These are phyloP conservation scores for Sialis fuliginosa DNA, from an alignment of 2,888 invertebrate genomes.

Conservation along the genomic window DNA sequence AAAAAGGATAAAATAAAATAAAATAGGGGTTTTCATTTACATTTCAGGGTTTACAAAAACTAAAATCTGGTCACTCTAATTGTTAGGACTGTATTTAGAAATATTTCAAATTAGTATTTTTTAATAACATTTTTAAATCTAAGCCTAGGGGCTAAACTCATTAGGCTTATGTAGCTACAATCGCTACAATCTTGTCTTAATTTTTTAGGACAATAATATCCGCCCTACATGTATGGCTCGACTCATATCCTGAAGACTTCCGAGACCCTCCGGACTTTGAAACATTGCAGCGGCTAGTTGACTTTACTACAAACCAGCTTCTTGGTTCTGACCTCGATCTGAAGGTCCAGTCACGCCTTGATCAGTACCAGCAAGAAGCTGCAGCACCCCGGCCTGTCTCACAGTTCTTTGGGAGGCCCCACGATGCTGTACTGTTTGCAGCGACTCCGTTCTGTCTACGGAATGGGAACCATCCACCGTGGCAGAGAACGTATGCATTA, in stretches of 20 bases:
- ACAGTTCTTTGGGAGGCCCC: constrained; percentile 18
- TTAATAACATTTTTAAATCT: too few relatives aligned
- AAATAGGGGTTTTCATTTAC: too few relatives aligned
- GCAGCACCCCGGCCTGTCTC: constrained; percentile 21
- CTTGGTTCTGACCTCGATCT: constrained; percentile 73
- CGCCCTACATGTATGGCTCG: constrained; percentile 91
- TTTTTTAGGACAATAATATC: constrained; percentile 62
- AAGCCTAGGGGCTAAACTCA: too few relatives aligned
- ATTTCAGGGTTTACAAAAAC: too few relatives aligned
- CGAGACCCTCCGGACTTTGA: constrained; percentile 62
- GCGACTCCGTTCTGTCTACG: constrained; percentile 26
- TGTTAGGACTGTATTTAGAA: too few relatives aligned
- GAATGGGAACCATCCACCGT: constrained; percentile 23
- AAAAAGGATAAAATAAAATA: too few relatives aligned
- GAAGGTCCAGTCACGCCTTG: constrained; percentile 59
- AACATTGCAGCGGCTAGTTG: constrained; percentile 63
- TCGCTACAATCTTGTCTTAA: background rate
- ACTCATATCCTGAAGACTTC: constrained; percentile 93
- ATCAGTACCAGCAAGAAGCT: constrained; percentile 43
- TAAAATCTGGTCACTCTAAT: too few relatives aligned
- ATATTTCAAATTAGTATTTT: too few relatives aligned
- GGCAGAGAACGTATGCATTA: constrained; percentile 50
- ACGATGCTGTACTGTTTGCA: constrained; percentile 21
- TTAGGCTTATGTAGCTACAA: constrained; percentile 3
- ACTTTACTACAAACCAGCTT: constrained; percentile 67